A percentile compares a stretch with the other conserved stretches of the same genome.
Evolutionary conservation across 2,888 invertebrate species (phyloP).

Genomic region (Sminthurides aquaticus): DNA sequence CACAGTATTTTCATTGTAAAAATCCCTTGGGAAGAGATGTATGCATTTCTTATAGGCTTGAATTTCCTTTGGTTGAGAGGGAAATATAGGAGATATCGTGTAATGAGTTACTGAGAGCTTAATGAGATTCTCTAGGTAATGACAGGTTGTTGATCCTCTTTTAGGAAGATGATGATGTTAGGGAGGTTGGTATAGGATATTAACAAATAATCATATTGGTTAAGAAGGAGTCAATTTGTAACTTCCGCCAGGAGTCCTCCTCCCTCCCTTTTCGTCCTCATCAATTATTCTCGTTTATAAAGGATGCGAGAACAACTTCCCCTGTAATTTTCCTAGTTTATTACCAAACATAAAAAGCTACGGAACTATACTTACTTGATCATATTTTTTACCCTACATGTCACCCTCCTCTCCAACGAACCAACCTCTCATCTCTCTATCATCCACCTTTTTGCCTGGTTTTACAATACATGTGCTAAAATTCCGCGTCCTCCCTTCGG

Average conservation of each 20-base stretch:
- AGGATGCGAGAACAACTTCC: constrained; percentile 5
- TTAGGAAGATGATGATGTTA: constrained; percentile 21
- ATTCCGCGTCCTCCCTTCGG: too few species aligned
- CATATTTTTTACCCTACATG: not conserved
- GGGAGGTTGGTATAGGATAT: constrained; percentile 12
- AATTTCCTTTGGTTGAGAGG: too few species aligned
- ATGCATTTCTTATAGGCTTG: too few species aligned
- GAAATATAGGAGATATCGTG: too few species aligned
- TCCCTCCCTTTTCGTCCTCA: constrained; percentile 3
- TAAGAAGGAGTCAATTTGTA: constrained; percentile 21
- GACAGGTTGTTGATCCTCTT: constrained; percentile 25
- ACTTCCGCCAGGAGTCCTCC: constrained; percentile 19
- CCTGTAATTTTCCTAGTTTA: constrained; percentile 22
- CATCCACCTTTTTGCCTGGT: too few species aligned
- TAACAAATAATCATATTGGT: not conserved
- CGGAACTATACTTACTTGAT: not conserved
- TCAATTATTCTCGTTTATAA: constrained; percentile 21
- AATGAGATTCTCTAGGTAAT: constrained; percentile 20
- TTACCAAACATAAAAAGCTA: constrained; percentile 20
- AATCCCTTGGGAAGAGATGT: too few species aligned
- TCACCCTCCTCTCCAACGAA: too few species aligned
- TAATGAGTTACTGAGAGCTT: too few species aligned
- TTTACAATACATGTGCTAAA: too few species aligned
- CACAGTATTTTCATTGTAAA: too few species aligned
- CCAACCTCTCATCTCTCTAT: too few species aligned